phyloP scores from a whole-genome alignment of 2,888 invertebrate genomes.

The Diplazon laetatorius region DNA sequence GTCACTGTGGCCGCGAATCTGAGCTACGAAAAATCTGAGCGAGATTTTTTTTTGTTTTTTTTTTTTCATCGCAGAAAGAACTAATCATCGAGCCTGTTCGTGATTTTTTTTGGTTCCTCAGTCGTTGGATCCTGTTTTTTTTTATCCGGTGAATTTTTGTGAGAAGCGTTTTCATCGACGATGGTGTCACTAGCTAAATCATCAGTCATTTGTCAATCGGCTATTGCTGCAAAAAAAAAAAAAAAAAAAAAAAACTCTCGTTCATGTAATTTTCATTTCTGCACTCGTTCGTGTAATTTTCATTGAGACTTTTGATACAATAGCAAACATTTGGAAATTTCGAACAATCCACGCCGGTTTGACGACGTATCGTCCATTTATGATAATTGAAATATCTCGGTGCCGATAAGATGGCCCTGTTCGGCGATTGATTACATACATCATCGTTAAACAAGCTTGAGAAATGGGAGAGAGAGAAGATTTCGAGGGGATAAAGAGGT shows the following conservation, averaged over 20 bases:
- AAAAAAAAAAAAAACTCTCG: too few species aligned
- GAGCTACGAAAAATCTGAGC: conserved; percentile 33
- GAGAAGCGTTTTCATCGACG: conserved; percentile 58
- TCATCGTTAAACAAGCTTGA: conserved; percentile 36
- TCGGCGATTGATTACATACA: conserved; percentile 63
- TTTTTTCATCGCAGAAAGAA: too few species aligned
- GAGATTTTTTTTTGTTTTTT: neutral
- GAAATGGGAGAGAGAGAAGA: conserved; percentile 27
- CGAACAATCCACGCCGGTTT: too few species aligned
- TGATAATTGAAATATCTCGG: neutral
- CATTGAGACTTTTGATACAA: neutral
- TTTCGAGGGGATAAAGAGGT: conserved; percentile 4
- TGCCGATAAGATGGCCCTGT: neutral
- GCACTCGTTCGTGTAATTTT: conserved; percentile 16
- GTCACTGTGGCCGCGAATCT: conserved; percentile 61
- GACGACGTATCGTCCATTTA: too few species aligned
- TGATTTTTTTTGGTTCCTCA: conserved; percentile 31
- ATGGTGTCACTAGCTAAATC: conserved; percentile 51
- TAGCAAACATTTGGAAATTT: neutral
- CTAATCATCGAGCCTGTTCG: too few species aligned
- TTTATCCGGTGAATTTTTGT: conserved; percentile 45
- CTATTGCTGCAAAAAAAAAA: too few species aligned
- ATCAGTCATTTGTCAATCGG: conserved; percentile 62
- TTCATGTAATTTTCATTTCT: neutral
- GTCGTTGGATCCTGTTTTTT: conserved; percentile 49